Conservation (phyloP, 2,113 vertebrate genomes). For the Podocnemis expansa region DNA sequence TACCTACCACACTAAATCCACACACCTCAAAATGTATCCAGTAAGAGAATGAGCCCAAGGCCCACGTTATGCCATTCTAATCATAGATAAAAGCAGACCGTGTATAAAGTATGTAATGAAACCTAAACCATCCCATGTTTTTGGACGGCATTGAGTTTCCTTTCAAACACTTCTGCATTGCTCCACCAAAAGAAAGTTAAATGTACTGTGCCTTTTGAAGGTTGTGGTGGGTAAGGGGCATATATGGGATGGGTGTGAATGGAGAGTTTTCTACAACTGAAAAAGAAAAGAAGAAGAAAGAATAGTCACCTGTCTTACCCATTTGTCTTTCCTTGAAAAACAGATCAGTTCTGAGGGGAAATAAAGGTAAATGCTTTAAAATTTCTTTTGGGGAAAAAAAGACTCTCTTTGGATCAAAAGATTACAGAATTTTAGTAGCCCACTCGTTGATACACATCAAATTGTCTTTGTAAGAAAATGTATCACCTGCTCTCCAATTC, state of each 20-base stretch:
- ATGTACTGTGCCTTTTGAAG: neutral
- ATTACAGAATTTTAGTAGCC: fast-evolving
- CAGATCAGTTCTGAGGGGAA: too few relatives aligned
- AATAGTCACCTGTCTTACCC: neutral
- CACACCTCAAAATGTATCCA: neutral
- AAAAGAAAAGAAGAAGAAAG: neutral
- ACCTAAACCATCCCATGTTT: neutral
- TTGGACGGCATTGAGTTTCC: neutral
- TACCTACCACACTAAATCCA: neutral
- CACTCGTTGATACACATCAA: neutral
- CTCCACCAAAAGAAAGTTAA: neutral
- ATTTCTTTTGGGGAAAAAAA: too few relatives aligned
- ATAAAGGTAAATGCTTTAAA: too few relatives aligned
- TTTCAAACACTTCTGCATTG: neutral
- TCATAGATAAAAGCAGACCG: neutral
- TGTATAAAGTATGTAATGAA: neutral
- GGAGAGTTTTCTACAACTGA: neutral
- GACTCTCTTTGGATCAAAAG: too few relatives aligned
- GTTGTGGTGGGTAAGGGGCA: neutral
- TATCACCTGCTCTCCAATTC: neutral
- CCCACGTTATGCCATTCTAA: neutral
- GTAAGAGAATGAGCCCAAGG: neutral
- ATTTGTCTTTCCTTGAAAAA: too few relatives aligned
- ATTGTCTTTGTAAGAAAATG: neutral
- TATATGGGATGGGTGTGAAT: neutral